Evolutionary conservation across 1,140 invertebrate genomes (phyloP).

Genomic region (Copidosoma floridanum): DNA sequence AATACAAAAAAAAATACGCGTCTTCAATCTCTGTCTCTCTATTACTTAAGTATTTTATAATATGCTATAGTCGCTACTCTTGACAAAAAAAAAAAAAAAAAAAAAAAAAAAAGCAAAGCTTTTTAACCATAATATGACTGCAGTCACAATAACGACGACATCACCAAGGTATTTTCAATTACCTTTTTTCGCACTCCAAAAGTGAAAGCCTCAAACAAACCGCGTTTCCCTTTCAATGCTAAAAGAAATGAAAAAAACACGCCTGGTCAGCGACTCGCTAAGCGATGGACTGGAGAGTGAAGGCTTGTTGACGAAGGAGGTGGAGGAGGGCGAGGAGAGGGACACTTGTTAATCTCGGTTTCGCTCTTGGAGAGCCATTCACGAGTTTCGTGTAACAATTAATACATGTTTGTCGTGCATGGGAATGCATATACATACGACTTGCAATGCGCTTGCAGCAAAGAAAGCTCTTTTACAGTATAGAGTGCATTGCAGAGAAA

Average conservation of each 20-base stretch:
- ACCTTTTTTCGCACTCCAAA: not conserved
- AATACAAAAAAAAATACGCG: too few relatives aligned
- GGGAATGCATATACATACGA: not conserved
- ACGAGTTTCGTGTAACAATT: too few relatives aligned
- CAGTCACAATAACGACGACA: not conserved
- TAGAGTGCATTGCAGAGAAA: too few relatives aligned
- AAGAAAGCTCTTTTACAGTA: too few relatives aligned
- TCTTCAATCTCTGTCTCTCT: too few relatives aligned
- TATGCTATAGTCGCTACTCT: too few relatives aligned
- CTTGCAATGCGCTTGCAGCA: too few relatives aligned
- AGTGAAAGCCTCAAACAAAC: not conserved
- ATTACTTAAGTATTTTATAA: too few relatives aligned
- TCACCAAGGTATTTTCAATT: not conserved
- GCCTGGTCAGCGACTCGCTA: slow-evolving; percentile 39
- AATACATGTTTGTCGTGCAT: too few relatives aligned
- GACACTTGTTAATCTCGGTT: slow-evolving; percentile 44
- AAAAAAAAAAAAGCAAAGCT: not conserved
- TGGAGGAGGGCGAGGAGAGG: slow-evolving; percentile 1
- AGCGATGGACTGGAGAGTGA: slow-evolving; percentile 34
- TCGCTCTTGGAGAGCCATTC: too few relatives aligned
- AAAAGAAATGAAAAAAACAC: not conserved
- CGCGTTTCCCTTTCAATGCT: not conserved
- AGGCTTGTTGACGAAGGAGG: too few relatives aligned
- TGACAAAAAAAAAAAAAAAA: not conserved
- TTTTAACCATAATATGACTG: too few relatives aligned